Base-by-base conservation (phyloP, 2,113 vertebrate genomes). In the Eira barbara region DNA sequence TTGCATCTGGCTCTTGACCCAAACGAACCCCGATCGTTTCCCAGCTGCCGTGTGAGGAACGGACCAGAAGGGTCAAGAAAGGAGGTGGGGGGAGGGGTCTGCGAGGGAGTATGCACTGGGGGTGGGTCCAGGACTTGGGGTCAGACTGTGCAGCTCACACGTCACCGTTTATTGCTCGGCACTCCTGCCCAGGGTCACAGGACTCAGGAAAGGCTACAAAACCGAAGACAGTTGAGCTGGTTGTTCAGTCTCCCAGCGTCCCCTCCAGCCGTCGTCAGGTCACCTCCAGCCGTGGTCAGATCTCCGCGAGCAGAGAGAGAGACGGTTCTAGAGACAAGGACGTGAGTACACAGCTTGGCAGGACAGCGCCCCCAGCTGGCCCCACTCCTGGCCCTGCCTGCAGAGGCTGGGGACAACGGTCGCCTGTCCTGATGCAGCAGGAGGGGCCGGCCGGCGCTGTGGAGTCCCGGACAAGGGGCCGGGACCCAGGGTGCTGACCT, bases 401-500 rank as follows among this genome's bases (percentile, higher is more conserved):
- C 25, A 9, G 78, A 67, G 61, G 36, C 57, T 1, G 17, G 61
- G 52, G 55, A 10, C 65, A 7, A 3, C 0, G 0, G 27, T 20
- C 12, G 1, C 14, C 59, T 4, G 4, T 25, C 0, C 0, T 1
- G 36, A 49, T 0, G 3, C 69, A 4, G 7, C 1, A 0, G 1
- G 45, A 14, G 59, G 7, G 23, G 18, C 67, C 18, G 36, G 36
- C 49, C 29, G n/a, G 65, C 42, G 39, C 65, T 0, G 13, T 31
- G 4, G 47, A 57, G 89, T 13, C 83, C 78, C 39, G 34, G 45
- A n/a, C 3, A 0, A 31, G 55, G 45, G 4, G 0, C 9, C 20
- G 0, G 3, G 34, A 29, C n/a, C 65, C 20, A 15, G n/a, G 65
- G 27, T 13, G 49, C 15, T 25, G 39, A 49, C 13, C 25, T n/a